These are phyloP conservation scores for Agrotis segetum DNA, from an alignment of 2,888 invertebrate genomes.

Conservation along the genomic window DNA sequence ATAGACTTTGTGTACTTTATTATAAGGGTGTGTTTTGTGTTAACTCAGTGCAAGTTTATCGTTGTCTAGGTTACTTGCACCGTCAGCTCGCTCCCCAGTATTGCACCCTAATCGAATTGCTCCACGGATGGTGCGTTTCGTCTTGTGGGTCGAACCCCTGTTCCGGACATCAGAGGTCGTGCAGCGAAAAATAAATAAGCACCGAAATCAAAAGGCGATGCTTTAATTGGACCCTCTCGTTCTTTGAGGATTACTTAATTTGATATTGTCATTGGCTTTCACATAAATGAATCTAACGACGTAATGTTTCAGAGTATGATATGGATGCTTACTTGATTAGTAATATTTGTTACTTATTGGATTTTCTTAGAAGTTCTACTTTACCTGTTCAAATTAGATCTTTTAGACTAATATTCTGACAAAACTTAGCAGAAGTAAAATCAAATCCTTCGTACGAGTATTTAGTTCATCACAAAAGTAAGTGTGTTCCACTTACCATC, in stretches of 20 bases:
- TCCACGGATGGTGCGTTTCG: constrained; percentile 87
- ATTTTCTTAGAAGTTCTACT: background rate
- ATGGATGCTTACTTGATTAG: constrained; percentile 22
- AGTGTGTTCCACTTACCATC: too few species aligned
- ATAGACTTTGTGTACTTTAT: constrained; percentile 7
- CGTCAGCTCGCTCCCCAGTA: constrained; percentile 86
- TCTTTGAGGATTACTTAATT: constrained; percentile 86
- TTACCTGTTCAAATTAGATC: too few species aligned
- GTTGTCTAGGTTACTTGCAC: constrained; percentile 78
- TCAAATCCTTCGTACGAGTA: too few species aligned
- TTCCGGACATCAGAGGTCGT: constrained; percentile 85
- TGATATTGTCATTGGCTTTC: constrained; percentile 77
- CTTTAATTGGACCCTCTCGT: constrained; percentile 87
- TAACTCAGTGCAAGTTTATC: constrained; percentile 57
- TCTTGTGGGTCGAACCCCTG: constrained; percentile 86
- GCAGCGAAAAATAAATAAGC: constrained; percentile 88
- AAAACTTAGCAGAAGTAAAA: background rate
- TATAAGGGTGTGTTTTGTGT: constrained; percentile 50
- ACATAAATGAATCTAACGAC: constrained; percentile 58
- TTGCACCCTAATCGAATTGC: constrained; percentile 90
- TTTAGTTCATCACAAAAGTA: too few species aligned
- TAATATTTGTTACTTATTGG: constrained; percentile 30
- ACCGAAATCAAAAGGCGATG: constrained; percentile 84
- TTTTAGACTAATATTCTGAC: background rate
- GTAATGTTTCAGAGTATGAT: constrained; percentile 53